Base-by-base conservation (phyloP, 2,797 vertebrate genomes). In the Huso huso region DNA sequence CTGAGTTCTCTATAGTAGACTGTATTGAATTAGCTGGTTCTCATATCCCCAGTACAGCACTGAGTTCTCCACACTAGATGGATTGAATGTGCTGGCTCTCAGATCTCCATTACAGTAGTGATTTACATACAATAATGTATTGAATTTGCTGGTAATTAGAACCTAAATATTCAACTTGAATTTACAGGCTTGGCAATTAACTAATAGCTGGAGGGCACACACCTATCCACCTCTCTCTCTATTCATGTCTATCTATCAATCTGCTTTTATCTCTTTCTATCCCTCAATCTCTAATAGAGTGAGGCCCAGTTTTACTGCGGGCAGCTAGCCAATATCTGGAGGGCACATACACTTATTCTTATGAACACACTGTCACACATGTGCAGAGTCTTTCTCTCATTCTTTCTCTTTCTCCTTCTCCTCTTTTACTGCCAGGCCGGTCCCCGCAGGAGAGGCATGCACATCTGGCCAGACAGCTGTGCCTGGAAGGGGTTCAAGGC, bases 391-490 rank as follows among this genome's bases (percentile, higher is more conserved):
- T 18, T 18, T 66, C 68, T 61, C 62, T 65, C 66, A 71, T 66
- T 49, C 63, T 52, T 59, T 75, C 70, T 66, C 69, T 71, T 69
- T 72, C 15, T 18, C 15, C 73, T n/a, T n/a, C n/a, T 66, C 59
- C 89, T 92, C 87, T 87, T 88, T 91, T 95, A 93, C 90, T 91
- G 86, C 88, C 90, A 84, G 86, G 84, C 89, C 88, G 86, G 93
- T 92, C 92, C 93, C 93, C 89, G 90, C 89, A 91, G 92, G 92
- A 94, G 93, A 89, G 92, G 93, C 87, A 89, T 85, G 85, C 94
- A 90, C 89, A 97, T 96, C 94, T 97, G 96, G 95, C 89, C 90
- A 96, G 93, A 93, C 94, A 98, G 94, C 95, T 98, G 94, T 90
- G 92, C 93, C 92, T 98, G 96, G 96, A 95, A 86, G 78, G 83